These are phyloP conservation scores for Philhelius pedissequus DNA, from an alignment of 2,888 invertebrate genomes.

Conservation along the genomic window DNA sequence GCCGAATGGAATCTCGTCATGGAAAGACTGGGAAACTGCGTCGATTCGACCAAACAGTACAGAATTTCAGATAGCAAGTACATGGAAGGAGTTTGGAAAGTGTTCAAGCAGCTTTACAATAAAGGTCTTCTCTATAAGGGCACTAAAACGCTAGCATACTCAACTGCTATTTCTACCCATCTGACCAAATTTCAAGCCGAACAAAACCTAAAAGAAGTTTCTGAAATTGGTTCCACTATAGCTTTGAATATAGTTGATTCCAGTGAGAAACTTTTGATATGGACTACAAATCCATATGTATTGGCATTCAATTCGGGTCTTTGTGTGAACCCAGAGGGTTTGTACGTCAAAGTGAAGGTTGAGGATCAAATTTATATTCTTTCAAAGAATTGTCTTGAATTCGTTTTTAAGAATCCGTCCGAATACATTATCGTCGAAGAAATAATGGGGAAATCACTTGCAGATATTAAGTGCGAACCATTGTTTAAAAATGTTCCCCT, in stretches of 20 bases:
- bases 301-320: constrained; percentile 94
- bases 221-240: constrained; percentile 94
- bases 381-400: constrained; percentile 87
- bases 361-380: constrained; percentile 80
- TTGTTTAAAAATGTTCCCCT: constrained; percentile 82
- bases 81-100: constrained; percentile 99
- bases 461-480: constrained; percentile 89
- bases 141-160: constrained; percentile 98
- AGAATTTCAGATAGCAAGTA: constrained; percentile 97
- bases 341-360: constrained; percentile 88
- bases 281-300: constrained; percentile 99
- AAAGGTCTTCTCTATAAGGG: constrained; percentile 97
- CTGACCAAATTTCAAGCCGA: constrained; percentile 98
- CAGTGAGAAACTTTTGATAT: constrained; percentile 75
- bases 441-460: constrained; percentile 87
- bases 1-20: constrained; percentile 92
- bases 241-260: constrained; percentile 87
- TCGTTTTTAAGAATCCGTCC: constrained; percentile 86
- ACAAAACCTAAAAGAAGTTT: constrained; percentile 97
- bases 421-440: constrained; percentile 87
- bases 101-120: constrained; percentile 93
- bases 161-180: constrained; percentile 95
- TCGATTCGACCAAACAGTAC: constrained; percentile 98
- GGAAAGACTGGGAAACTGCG: constrained; percentile 95
- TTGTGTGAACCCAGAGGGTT: constrained; percentile 92